Percentiles rank a stretch among this genome's conserved stretches.
These are phyloP conservation scores for Pedionomus torquatus DNA, from an alignment of 2,113 vertebrate genomes.

Conservation along the genomic window DNA sequence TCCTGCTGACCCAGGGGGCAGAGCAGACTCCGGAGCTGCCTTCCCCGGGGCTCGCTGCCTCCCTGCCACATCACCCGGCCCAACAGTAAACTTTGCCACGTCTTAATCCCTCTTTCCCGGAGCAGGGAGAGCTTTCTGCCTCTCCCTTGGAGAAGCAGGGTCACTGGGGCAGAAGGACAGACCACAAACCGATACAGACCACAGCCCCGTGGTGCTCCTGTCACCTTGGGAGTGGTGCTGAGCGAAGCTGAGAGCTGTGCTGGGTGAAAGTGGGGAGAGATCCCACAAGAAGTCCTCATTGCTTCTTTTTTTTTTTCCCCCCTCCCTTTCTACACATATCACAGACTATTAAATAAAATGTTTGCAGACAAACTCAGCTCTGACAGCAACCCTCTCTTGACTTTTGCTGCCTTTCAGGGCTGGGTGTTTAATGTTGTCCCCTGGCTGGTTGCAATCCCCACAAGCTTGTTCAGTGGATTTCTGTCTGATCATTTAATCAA, in stretches of 20 bases:
- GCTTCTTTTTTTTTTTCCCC: neutral
- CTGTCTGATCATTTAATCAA: conserved; percentile 91
- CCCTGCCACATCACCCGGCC: neutral
- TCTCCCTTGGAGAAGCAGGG: neutral
- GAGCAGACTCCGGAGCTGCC: neutral
- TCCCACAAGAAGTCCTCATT: neutral
- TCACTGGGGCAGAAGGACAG: neutral
- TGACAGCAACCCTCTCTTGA: neutral
- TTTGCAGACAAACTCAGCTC: neutral
- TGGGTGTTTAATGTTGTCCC: conserved; percentile 97
- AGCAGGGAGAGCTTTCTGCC: neutral
- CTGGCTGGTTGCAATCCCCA: conserved; percentile 92
- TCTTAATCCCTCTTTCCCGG: neutral
- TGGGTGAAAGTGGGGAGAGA: neutral
- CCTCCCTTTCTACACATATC: neutral
- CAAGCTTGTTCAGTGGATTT: conserved; percentile 89
- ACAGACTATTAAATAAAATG: neutral
- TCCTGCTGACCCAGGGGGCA: neutral
- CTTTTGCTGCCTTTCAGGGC: conserved; percentile 78
- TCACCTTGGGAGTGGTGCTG: neutral
- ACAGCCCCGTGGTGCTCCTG: neutral
- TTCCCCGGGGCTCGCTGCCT: neutral
- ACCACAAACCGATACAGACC: neutral
- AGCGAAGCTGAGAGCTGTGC: neutral
- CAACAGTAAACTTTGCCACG: neutral